phyloP scores from a whole-genome alignment of 2,888 invertebrate genomes.

The Heliconius charithonia region DNA sequence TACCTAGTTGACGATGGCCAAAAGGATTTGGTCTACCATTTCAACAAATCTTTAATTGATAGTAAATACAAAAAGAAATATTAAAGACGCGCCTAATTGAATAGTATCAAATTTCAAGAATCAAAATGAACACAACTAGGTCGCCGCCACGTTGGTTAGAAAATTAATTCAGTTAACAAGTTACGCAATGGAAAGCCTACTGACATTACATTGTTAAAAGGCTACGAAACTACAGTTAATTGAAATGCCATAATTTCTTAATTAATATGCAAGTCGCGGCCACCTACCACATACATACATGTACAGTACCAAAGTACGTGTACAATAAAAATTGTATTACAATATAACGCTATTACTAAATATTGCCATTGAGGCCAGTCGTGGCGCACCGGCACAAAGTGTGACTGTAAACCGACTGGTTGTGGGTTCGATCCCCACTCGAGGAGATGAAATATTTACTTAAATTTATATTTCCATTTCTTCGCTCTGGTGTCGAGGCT shows the following conservation, averaged over 20 bases:
- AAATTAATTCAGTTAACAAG: conserved; percentile 33
- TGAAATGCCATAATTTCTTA: conserved; percentile 30
- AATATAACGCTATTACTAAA: background rate
- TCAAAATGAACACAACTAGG: conserved; percentile 32
- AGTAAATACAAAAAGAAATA: background rate
- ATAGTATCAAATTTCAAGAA: conserved; percentile 20
- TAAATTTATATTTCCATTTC: no score
- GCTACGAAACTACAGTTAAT: conserved; percentile 23
- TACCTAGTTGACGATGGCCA: background rate
- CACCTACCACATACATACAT: background rate
- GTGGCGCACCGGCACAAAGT: no score
- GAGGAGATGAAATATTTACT: no score
- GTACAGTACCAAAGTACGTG: background rate
- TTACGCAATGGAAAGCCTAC: conserved; percentile 31
- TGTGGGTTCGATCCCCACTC: no score
- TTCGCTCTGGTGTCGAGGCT: no score
- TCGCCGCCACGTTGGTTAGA: conserved; percentile 29
- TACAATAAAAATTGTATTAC: background rate
- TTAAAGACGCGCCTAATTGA: background rate
- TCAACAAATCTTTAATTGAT: background rate
- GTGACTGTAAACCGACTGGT: no score
- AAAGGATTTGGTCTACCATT: background rate
- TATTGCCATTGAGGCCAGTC: background rate
- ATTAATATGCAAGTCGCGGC: conserved; percentile 22
- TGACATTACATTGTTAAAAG: conserved; percentile 20